Base-by-base conservation (phyloP, 2,888 invertebrate genomes). In the Drosophila nr. fundita region DNA sequence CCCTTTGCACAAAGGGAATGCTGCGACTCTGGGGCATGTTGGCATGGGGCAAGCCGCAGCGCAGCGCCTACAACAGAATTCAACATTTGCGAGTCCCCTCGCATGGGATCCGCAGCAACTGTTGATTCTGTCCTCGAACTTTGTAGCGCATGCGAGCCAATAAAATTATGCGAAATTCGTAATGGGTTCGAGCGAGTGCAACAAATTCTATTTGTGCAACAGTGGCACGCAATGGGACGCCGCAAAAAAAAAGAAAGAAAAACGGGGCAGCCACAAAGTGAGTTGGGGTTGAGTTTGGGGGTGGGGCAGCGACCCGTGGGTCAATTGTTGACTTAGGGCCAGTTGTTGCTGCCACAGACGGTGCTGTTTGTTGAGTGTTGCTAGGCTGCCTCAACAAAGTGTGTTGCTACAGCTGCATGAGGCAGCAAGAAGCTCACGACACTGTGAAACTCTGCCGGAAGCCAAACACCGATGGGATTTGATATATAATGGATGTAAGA, bases 81-180 rank as follows among this genome's bases (percentile, higher is more conserved):
- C 78, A 21, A 24, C 24, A 76, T 65, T 73, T 45, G 73, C 55
- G 68, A 65, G 8, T 10, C 30, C 36, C 6, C 2, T 30, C 54
- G 34, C 38, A 62, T 62, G 63, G 78, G 72, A 66, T 27, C 45
- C 24, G 36, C 24, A 24, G 30, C 30, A 71, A 80, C 87, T 86
- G 87, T 86, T 83, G 86, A 75, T 78, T 80, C 79, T 63, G 73
- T 68, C 77, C 67, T 42, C 55, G 76, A 45, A 50, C 63, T 60
- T 40, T 57, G 49, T 38, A 53, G 45, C 45, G 40, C n/a, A 63
- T 55, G 68, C 67, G 66, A 66, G 76, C 87, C 84, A 89, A 85
- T 85, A 85, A 87, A 85, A 89, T 85, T 85, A 85, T 85, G 85
- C 88, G 82, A 72, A 87, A 87, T 84, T 74, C 21, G 72, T 71